Evolutionary conservation across 1,140 invertebrate species (phyloP), one percentile per base, ranked within the genome.

Genomic region (Stratiolaelaps scimitus): DNA sequence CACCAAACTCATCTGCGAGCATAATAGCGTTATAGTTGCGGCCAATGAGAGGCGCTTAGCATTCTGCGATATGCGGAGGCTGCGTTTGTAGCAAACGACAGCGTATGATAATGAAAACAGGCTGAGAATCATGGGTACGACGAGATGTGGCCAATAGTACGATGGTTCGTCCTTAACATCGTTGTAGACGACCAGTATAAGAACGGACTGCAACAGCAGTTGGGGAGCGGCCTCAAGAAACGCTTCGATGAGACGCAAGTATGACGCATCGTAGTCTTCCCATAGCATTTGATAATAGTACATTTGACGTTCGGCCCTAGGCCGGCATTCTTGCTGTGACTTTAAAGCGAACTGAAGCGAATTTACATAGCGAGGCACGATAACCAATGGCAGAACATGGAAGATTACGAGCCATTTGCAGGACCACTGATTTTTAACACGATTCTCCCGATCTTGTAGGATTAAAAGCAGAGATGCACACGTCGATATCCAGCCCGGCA

Each of bases 51-150:
- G 17, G 10, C 53, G 53, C 23, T 60, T 60, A 15, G 26, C 53
- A 60, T 60, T 60, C 23, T 60, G 53, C 15, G 53, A 17, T 15
- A 60, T 60, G 13, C 53, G 17, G 10, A 60, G 53, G 10, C 53
- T 60, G 53, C 53, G 53, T 26, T 60, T 60, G 23, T 60, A 60
- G 23, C 53, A 60, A 19, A 60, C 53, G 53, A 60, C 53, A 26
- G 53, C 53, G 23, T 60, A 34, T 13, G 53, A 26, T 23, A 60
- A 23, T 2, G 53, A 60, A 34, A 60, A 60, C 15, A 60, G 23
- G 34, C 53, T 60, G 4, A 60, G 23, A 26, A 34, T 34, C 23
- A 60, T n/a, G 15, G 53, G 53, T 15, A 60, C 26, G 2, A 34
- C 53, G 23, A 60, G 15, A 15, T 60, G 53, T 15, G 34, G 20